Evolutionary conservation across 92 coral and sea anemone genomes (phyloP).

Genomic region (Desmophyllum pertusum): DNA sequence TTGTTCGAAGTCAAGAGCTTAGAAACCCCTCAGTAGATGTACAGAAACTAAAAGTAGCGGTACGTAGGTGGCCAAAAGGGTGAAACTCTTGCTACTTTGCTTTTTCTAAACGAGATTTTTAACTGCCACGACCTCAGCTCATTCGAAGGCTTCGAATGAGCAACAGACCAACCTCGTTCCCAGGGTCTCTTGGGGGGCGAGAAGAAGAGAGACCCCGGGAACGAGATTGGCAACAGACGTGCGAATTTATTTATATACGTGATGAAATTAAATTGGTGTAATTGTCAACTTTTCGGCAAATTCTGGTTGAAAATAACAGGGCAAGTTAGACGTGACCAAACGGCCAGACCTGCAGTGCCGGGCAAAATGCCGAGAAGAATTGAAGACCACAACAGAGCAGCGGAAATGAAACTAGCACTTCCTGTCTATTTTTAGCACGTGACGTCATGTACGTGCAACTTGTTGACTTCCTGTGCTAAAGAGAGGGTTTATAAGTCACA

Average conservation of each 20-base stretch:
- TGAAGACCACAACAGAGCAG: background rate
- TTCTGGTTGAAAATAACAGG: background rate
- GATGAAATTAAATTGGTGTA: no score
- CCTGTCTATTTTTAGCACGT: background rate
- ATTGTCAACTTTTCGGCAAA: background rate
- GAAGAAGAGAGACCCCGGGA: no score
- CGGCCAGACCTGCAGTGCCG: background rate
- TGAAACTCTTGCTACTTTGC: no score
- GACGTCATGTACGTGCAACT: background rate
- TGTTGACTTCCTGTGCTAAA: conserved; percentile 1
- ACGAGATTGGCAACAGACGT: background rate
- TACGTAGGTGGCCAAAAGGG: background rate
- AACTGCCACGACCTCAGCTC: no score
- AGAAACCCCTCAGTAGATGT: background rate
- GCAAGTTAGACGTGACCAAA: background rate
- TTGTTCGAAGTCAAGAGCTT: background rate
- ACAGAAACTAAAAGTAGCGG: background rate
- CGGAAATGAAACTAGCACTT: background rate
- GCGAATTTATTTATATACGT: background rate
- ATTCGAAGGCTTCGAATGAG: no score
- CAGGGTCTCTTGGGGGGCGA: no score
- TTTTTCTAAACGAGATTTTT: no score
- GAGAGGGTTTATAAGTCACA: background rate
- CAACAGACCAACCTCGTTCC: no score
- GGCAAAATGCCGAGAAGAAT: background rate